These are phyloP conservation scores for Coremacera marginata DNA, from an alignment of 2,888 invertebrate species.

Conservation along the genomic window DNA sequence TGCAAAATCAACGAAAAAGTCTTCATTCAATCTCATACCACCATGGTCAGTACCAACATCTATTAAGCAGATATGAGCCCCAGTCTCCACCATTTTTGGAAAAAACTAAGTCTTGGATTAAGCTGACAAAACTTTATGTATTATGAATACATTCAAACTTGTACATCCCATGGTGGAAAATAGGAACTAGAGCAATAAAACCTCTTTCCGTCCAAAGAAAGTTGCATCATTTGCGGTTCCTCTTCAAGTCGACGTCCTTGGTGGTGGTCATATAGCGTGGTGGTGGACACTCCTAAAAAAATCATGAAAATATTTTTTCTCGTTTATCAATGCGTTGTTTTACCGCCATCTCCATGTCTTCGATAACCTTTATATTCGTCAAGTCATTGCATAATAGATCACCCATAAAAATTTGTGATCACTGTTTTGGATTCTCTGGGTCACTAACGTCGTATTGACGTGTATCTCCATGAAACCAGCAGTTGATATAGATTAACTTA, in stretches of 20 bases:
- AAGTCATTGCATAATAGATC: conserved; percentile 80
- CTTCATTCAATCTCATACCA: conserved; percentile 85
- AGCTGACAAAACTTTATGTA: neutral
- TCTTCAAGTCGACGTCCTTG: conserved; percentile 85
- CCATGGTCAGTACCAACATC: conserved; percentile 88
- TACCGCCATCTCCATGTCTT: conserved; percentile 82
- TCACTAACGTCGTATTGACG: conserved; percentile 94
- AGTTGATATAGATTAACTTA: conserved; percentile 88
- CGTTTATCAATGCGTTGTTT: conserved; percentile 1
- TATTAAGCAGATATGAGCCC: conserved; percentile 79
- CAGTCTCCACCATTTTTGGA: conserved; percentile 82
- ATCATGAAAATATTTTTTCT: neutral
- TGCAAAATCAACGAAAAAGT: conserved; percentile 93
- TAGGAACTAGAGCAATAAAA: conserved; percentile 93
- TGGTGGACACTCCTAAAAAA: conserved; percentile 73
- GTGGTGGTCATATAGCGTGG: conserved; percentile 79
- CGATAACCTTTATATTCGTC: conserved; percentile 78
- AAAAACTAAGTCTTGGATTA: conserved; percentile 75
- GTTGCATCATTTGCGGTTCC: conserved; percentile 95
- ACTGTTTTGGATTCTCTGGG: conserved; percentile 82
- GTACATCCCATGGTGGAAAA: conserved; percentile 92
- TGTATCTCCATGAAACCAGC: conserved; percentile 95
- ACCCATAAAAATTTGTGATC: conserved; percentile 85
- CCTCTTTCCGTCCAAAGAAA: conserved; percentile 94
- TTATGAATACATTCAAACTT: conserved; percentile 66